Evolutionary conservation across 2,797 vertebrate species (phyloP).

Genomic region (Eulemur coronatus): DNA sequence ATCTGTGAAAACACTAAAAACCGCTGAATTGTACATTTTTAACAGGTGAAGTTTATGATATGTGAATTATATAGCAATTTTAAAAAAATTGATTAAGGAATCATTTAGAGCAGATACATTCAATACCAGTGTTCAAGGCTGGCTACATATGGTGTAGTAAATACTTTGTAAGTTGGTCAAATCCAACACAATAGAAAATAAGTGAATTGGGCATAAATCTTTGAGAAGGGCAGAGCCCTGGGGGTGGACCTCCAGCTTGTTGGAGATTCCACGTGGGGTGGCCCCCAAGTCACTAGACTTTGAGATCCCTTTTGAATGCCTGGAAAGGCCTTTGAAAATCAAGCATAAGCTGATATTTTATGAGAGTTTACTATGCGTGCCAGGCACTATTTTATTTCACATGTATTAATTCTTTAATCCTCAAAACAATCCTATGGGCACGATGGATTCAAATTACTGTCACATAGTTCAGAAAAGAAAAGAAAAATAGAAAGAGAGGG

Average conservation of each 20-base stretch:
- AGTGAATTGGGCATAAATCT: not conserved
- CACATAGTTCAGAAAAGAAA: constrained; percentile 10
- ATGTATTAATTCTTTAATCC: not conserved
- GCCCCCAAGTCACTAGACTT: not conserved
- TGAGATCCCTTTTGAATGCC: not conserved
- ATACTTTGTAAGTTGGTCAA: not conserved
- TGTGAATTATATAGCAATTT: not conserved
- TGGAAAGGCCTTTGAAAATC: constrained; percentile 31
- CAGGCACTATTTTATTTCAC: not conserved
- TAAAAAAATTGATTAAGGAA: not conserved
- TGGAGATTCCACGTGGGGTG: not conserved
- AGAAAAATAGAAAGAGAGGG: not conserved
- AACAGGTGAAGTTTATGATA: not conserved
- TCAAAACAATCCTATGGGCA: not conserved
- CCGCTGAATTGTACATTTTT: not conserved
- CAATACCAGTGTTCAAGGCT: not conserved
- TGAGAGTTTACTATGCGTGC: not conserved
- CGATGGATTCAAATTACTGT: not conserved
- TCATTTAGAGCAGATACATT: constrained; percentile 57
- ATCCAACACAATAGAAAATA: constrained; percentile 28
- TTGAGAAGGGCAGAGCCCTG: not conserved
- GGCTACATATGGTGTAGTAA: not conserved
- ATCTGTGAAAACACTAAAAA: not conserved
- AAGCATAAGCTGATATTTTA: constrained; percentile 12
- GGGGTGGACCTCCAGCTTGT: not conserved